phyloP scores from a whole-genome alignment of 2,888 invertebrate genomes.

The Aradus depressus region DNA sequence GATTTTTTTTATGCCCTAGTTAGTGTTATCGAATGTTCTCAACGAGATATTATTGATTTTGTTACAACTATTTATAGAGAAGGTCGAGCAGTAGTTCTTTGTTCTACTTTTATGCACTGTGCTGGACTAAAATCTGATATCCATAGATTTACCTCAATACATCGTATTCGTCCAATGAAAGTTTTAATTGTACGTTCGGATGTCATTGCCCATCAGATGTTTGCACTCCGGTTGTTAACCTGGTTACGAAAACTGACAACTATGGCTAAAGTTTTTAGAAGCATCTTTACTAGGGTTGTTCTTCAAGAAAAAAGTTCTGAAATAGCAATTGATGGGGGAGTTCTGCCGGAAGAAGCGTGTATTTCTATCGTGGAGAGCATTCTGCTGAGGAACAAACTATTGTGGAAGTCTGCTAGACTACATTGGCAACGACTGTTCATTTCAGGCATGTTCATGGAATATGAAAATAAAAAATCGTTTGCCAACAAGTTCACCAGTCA shows the following conservation, averaged over 20 bases:
- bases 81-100: slow-evolving; percentile 83
- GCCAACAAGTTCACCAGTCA: slow-evolving; percentile 77
- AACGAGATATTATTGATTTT: slow-evolving; percentile 83
- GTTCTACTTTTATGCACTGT: slow-evolving; percentile 66
- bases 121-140: slow-evolving; percentile 66
- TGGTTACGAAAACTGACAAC: slow-evolving; percentile 84
- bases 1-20: slow-evolving; percentile 86
- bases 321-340: slow-evolving; percentile 33
- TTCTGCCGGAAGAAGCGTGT: not conserved
- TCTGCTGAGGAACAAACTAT: slow-evolving; percentile 67
- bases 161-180: slow-evolving; percentile 66
- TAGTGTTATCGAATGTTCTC: slow-evolving; percentile 76
- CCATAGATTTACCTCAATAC: slow-evolving; percentile 69
- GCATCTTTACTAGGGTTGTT: slow-evolving; percentile 62
- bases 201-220: slow-evolving; percentile 87
- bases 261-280: slow-evolving; percentile 62
- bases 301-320: no score
- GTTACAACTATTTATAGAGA: slow-evolving; percentile 95
- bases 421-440: slow-evolving; percentile 96
- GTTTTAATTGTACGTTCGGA: slow-evolving; percentile 82
- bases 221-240: slow-evolving; percentile 73
- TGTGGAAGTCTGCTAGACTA: slow-evolving; percentile 90
- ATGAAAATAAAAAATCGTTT: slow-evolving; percentile 79
- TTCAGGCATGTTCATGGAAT: slow-evolving; percentile 89
- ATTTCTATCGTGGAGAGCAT: slow-evolving; percentile 55